Conservation (phyloP, 2,113 vertebrate genomes). For the Anhinga anhinga region DNA sequence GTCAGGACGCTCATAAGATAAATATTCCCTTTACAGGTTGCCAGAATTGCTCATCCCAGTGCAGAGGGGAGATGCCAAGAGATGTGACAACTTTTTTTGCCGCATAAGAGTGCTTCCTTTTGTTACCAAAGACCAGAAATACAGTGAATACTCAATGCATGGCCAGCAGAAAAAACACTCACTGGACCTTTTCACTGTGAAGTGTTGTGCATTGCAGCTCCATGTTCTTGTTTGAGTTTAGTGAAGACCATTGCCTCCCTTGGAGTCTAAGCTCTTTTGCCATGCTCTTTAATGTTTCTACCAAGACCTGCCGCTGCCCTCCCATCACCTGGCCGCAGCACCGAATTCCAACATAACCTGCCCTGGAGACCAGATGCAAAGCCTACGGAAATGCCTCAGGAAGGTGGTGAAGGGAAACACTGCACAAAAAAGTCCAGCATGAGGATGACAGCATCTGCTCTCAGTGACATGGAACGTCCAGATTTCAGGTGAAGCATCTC, state of each 20-base stretch:
- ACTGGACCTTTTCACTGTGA: not conserved
- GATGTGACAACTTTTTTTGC: not conserved
- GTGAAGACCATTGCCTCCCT: not conserved
- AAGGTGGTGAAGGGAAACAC: not conserved
- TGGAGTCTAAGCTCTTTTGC: not conserved
- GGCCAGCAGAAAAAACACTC: not conserved
- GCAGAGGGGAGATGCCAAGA: not conserved
- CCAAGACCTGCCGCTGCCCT: not conserved
- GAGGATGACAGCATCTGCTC: not conserved
- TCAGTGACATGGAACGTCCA: accelerated
- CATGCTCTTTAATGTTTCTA: not conserved
- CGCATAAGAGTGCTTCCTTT: not conserved
- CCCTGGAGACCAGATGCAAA: not conserved
- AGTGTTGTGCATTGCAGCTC: not conserved
- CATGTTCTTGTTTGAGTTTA: not conserved
- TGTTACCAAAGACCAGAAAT: not conserved
- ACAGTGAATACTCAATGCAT: not conserved
- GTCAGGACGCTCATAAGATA: not conserved
- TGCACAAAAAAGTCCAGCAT: too few relatives aligned
- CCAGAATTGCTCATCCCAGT: not conserved
- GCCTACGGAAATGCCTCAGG: not conserved
- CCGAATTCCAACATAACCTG: not conserved
- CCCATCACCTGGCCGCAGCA: accelerated
- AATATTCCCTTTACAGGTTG: not conserved
- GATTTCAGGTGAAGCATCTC: not conserved